Percentiles rank a stretch among this genome's conserved stretches.
These are phyloP conservation scores for Orientallactaga sibirica DNA, from an alignment of 2,797 vertebrate species.

Conservation along the genomic window DNA sequence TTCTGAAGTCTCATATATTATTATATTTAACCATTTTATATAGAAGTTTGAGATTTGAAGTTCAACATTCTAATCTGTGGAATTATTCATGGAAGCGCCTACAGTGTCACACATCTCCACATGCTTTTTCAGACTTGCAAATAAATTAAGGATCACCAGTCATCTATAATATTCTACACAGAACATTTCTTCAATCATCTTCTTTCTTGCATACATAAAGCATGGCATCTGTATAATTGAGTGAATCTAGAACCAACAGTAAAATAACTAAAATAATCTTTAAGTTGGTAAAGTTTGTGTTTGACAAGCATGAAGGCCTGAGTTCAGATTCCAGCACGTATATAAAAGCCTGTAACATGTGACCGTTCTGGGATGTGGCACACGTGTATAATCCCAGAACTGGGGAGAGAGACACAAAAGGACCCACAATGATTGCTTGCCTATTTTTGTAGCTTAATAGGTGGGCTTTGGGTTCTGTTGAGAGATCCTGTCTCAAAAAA, in stretches of 20 bases:
- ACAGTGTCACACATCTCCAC: not conserved
- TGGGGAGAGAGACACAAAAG: no score
- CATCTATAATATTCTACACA: not conserved
- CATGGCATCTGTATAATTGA: not conserved
- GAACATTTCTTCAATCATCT: not conserved
- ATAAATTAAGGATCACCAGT: not conserved
- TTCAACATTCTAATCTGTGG: not conserved
- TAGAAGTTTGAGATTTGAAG: not conserved
- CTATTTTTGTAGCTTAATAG: no score
- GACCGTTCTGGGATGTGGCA: no score
- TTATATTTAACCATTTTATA: not conserved
- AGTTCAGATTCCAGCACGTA: no score
- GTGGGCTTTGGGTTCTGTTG: no score
- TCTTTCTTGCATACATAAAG: not conserved
- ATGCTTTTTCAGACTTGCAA: not conserved
- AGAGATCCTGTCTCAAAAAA: no score
- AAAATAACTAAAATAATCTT: no score
- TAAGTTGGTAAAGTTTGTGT: no score
- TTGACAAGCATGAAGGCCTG: no score
- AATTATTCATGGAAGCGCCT: not conserved
- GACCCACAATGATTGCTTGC: no score
- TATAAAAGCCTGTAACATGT: no score
- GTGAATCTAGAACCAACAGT: not conserved
- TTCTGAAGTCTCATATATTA: conserved; percentile 1
- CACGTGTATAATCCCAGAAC: no score